A percentile compares a stretch with the other conserved stretches of the same genome.
These are phyloP conservation scores for Drosophila micromelanica DNA, from an alignment of 1,140 invertebrate genomes.

Conservation along the genomic window DNA sequence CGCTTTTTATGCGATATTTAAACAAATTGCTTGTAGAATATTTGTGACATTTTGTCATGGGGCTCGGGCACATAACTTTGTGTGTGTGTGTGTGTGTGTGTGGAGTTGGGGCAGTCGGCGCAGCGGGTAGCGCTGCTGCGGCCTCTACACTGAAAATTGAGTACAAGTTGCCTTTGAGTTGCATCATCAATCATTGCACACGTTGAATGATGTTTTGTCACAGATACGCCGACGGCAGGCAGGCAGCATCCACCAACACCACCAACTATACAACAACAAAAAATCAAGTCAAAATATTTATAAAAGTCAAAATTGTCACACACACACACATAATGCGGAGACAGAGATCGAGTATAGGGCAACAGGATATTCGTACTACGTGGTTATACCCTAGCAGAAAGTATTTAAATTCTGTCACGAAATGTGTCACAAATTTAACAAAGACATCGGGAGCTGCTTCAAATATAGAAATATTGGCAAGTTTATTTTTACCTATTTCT, in stretches of 20 bases:
- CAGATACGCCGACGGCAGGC: constrained; percentile 61
- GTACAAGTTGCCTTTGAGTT: constrained; percentile 80
- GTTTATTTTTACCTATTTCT: no score
- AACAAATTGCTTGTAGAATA: constrained; percentile 83
- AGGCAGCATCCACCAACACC: constrained; percentile 34
- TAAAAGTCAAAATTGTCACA: constrained; percentile 82
- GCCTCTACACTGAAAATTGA: constrained; percentile 69
- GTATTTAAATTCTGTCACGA: not conserved
- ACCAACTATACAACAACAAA: constrained; percentile 30
- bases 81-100: constrained; percentile 22
- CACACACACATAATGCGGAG: constrained; percentile 22
- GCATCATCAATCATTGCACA: constrained; percentile 83
- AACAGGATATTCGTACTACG: constrained; percentile 26
- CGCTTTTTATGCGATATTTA: constrained; percentile 79
- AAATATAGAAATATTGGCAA: no score
- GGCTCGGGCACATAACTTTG: constrained; percentile 40
- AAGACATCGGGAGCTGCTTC: no score
- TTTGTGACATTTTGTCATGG: constrained; percentile 82
- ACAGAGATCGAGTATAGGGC: constrained; percentile 13
- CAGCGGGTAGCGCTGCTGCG: constrained; percentile 44
- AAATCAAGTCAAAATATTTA: constrained; percentile 80
- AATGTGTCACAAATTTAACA: not conserved
- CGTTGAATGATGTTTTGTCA: constrained; percentile 82
- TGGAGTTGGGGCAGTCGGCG: constrained; percentile 24
- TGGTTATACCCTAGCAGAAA: constrained; percentile 1